phyloP scores from a whole-genome alignment of 2,888 invertebrate genomes.

The Tipula vernalis region DNA sequence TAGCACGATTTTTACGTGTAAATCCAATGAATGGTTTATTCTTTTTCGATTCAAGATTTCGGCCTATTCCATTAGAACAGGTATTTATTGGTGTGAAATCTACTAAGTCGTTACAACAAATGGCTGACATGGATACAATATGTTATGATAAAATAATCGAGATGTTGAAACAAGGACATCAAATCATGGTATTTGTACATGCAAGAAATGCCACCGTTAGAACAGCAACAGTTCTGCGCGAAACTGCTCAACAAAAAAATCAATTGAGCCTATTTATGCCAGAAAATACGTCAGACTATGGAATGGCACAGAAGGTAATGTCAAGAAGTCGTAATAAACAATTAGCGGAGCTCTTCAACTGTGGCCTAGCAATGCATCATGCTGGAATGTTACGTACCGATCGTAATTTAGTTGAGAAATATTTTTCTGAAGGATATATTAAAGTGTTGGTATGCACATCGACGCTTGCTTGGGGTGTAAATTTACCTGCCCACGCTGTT shows the following conservation, averaged over 20 bases:
- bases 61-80: slow-evolving; percentile 89
- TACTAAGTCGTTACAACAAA: slow-evolving; percentile 43
- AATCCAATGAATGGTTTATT: slow-evolving; percentile 86
- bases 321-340: slow-evolving; percentile 66
- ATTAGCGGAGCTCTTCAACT: slow-evolving; percentile 68
- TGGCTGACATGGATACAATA: slow-evolving; percentile 74
- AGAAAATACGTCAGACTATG: slow-evolving; percentile 46
- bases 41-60: slow-evolving; percentile 85
- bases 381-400: slow-evolving; percentile 89
- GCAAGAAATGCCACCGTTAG: slow-evolving; percentile 91
- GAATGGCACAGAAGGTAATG: slow-evolving; percentile 57
- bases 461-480: slow-evolving; percentile 98
- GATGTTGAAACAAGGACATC: slow-evolving; percentile 81
- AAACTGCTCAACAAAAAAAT: slow-evolving; percentile 64
- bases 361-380: slow-evolving; percentile 91
- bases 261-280: slow-evolving; percentile 57
- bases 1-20: slow-evolving; percentile 86
- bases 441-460: slow-evolving; percentile 92
- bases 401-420: slow-evolving; percentile 76
- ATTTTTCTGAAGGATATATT: slow-evolving; percentile 77
- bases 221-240: slow-evolving; percentile 73
- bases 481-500: slow-evolving; percentile 96
- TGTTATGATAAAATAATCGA: slow-evolving; percentile 87
- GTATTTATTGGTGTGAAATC: slow-evolving; percentile 82
- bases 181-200: slow-evolving; percentile 97